Evolutionary conservation across 1,140 invertebrate genomes (phyloP), one percentile per base, ranked within the genome.

Genomic region (Holotrichia oblita): DNA sequence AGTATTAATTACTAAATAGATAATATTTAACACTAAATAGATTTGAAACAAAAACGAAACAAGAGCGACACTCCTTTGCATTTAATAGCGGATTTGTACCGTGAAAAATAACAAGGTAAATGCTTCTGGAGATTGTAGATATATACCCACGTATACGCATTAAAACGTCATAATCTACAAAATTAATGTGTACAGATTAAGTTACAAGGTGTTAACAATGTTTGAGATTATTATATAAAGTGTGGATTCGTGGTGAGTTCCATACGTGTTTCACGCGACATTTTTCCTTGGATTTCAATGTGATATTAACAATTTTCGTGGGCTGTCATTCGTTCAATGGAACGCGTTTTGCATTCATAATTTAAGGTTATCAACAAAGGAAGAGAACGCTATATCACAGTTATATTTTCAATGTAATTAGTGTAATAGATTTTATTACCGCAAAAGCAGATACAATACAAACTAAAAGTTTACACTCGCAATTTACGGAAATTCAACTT

Each of bases 301-400:
- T 20, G 61, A 64, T 20, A 64, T 20, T 64, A 64, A 64, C 9
- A 27, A 22, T 64, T 64, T 64, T 64, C 61, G 61, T 64, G 61
- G 61, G 61, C 22, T 27, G 61, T 64, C 61, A 17, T 12, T 64
- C 17, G 6, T 64, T 22, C 61, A 27, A 64, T 64, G 24, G 6
- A 64, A 64, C 61, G 22, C 61, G n/a, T 20, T 22, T 22, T 27
- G 61, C 61, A 64, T 64, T 22, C 61, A 10, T 64, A 64, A 64
- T 64, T 64, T 64, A 17, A 64, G 61, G 61, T 64, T 64, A 64
- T 9, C 61, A 17, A 17, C 24, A 48, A 48, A 48, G n/a, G n/a
- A 48, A 48, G n/a, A 3, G 42, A 48, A 48, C 42, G 42, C n/a
- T n/a, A n/a, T n/a, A n/a, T n/a, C n/a, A n/a, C n/a, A n/a, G n/a